Conservation (phyloP, 2,113 vertebrate genomes). For the Cavia porcellus region DNA sequence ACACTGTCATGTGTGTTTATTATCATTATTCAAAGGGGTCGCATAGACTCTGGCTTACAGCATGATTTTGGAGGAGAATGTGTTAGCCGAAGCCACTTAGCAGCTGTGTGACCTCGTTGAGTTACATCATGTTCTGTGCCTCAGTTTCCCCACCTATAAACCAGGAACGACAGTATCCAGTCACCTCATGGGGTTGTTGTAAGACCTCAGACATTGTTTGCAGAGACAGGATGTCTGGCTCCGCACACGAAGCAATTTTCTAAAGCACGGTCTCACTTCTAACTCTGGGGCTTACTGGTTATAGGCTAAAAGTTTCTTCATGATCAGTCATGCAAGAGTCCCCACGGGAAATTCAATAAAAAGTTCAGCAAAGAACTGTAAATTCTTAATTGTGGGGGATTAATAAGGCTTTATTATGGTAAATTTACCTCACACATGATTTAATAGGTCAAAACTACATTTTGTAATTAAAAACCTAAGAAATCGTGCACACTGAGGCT, state of each 20-base stretch:
- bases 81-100: not conserved
- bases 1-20: too few species aligned
- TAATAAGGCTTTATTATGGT: conserved; percentile 83
- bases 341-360: conserved; percentile 81
- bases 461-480: conserved; percentile 87
- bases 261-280: conserved; percentile 11
- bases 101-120: not conserved
- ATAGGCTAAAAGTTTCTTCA: conserved; percentile 70
- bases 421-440: conserved; percentile 82
- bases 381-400: conserved; percentile 81
- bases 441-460: conserved; percentile 86
- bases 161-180: not conserved
- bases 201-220: conserved; percentile 1
- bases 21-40: not conserved
- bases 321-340: conserved; percentile 60
- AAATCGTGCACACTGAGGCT: conserved; percentile 82
- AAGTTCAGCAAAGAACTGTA: conserved; percentile 78
- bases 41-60: not conserved
- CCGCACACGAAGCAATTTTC: not conserved
- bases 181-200: not conserved
- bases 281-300: conserved; percentile 30
- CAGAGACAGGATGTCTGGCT: conserved; percentile 64
- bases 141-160: conserved; percentile 51
- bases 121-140: not conserved
- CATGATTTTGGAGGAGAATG: not conserved